Base-by-base conservation (phyloP, 37 sponge, comb jelly and placozoan species). In the Dysidea cf. avara region DNA sequence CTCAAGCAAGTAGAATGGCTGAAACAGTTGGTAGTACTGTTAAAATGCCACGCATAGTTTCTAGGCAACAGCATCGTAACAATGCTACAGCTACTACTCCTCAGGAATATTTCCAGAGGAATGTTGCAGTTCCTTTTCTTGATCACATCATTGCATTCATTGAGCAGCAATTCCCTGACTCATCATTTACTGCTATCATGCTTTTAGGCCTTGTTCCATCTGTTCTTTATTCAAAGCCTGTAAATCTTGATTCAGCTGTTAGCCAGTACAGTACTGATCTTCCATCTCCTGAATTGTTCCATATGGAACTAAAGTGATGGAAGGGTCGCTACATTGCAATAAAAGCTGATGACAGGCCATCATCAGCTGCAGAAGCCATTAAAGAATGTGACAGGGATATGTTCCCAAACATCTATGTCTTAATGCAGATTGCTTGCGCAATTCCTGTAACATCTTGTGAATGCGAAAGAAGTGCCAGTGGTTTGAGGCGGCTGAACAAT, bases 381-480 rank as follows among this genome's bases (percentile, higher is more conserved):
- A 71, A 70, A 25, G 81, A n/a, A n/a, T n/a, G n/a, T n/a, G n/a
- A n/a, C n/a, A n/a, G n/a, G n/a, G n/a, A n/a, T n/a, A n/a, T n/a
- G n/a, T n/a, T n/a, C n/a, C n/a, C n/a, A n/a, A n/a, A n/a, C n/a
- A n/a, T n/a, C n/a, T n/a, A n/a, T n/a, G n/a, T n/a, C n/a, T n/a
- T n/a, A n/a, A n/a, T n/a, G n/a, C n/a, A n/a, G n/a, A n/a, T n/a
- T n/a, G n/a, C n/a, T n/a, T n/a, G n/a, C n/a, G n/a, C n/a, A n/a
- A n/a, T n/a, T n/a, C n/a, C n/a, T n/a, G n/a, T n/a, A n/a, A n/a
- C n/a, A n/a, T n/a, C n/a, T n/a, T n/a, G n/a, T n/a, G n/a, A n/a
- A n/a, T n/a, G n/a, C n/a, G 81, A 80, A 61, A 26, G 72, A 47
- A 80, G 65, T 80, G 81, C 81, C 14, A 80, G 81, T 22, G 49